Conservation (phyloP, 1,140 invertebrate species). For the Telenomus remus region DNA sequence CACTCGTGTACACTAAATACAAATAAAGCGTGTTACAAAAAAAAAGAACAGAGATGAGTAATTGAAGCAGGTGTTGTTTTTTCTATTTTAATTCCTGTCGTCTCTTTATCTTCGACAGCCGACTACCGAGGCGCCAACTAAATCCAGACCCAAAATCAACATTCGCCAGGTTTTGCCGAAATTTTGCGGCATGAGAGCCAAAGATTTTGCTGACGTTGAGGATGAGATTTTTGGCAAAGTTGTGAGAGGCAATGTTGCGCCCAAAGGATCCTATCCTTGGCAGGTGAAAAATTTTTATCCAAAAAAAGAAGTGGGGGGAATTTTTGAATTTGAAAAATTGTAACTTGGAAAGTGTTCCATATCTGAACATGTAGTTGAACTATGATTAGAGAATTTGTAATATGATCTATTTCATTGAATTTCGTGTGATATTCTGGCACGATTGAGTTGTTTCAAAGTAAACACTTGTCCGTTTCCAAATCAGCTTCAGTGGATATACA, state of each 20-base stretch:
- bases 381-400: too few relatives aligned
- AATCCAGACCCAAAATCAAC: constrained; percentile 59
- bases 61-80: constrained; percentile 38
- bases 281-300: constrained; percentile 76
- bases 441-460: too few relatives aligned
- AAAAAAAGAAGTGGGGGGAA: background rate
- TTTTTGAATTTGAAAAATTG: constrained; percentile 1
- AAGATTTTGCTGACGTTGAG: constrained; percentile 71
- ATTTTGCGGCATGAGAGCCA: constrained; percentile 74
- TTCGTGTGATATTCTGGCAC: too few relatives aligned
- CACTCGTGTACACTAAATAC: constrained; percentile 4
- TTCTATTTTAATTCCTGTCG: constrained; percentile 47
- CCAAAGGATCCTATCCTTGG: constrained; percentile 85
- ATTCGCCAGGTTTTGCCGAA: constrained; percentile 70
- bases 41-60: too few relatives aligned
- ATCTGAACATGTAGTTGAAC: too few relatives aligned
- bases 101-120: constrained; percentile 53
- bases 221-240: constrained; percentile 75
- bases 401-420: too few relatives aligned
- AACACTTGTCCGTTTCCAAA: too few relatives aligned
- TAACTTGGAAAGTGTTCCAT: too few relatives aligned
- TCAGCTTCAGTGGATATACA: too few relatives aligned
- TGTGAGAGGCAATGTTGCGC: constrained; percentile 76
- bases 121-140: constrained; percentile 24
- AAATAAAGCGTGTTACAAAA: constrained; percentile 34